Evolutionary conservation across 2,888 invertebrate genomes (phyloP), one percentile per base, ranked within the genome.

Genomic region (Sthenelais limicola): DNA sequence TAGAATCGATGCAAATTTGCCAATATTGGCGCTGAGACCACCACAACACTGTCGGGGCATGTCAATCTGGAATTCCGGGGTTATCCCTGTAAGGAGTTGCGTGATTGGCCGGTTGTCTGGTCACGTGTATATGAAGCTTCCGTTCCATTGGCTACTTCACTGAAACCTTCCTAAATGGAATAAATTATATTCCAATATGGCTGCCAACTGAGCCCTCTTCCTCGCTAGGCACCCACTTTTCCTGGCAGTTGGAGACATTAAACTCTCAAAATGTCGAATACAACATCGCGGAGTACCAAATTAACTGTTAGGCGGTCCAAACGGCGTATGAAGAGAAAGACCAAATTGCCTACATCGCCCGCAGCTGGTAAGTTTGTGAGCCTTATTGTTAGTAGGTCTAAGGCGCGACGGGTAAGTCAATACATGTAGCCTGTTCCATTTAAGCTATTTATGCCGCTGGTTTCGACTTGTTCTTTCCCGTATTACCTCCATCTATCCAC

Each of bases 151-250:
- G 71, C 38, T 48, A 47, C 28, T 52, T 38, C 56, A 32, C 21
- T 38, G 62, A 56, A 68, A 58, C 54, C 33, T 71, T 66, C 62
- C 32, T 38, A 74, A 74, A 73, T 74, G 74, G 74, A 74, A 74
- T 72, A 74, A 66, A 74, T 66, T 74, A 72, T 71, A 72, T 72
- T 72, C 47, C 74, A 74, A 74, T 74, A 74, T 74, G 74, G 74
- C 74, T 47, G 72, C 73, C 49, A 28, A 49, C 43, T 70, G 70
- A 72, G 52, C 30, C 38, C 24, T 70, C 56, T 70, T 70, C n/a
- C 52, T 70, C 51, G 26, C 47, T 54, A 48, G 56, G 70, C 33
- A 26, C 26, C 38, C 70, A 28, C 35, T 38, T 54, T 33, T 54
- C 38, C 43, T 30, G 38, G 43, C 21, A 52, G 35, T 33, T 56